Evolutionary conservation across 2,113 vertebrate genomes (phyloP).

Genomic region (Cyphomyrus plagiostoma): DNA sequence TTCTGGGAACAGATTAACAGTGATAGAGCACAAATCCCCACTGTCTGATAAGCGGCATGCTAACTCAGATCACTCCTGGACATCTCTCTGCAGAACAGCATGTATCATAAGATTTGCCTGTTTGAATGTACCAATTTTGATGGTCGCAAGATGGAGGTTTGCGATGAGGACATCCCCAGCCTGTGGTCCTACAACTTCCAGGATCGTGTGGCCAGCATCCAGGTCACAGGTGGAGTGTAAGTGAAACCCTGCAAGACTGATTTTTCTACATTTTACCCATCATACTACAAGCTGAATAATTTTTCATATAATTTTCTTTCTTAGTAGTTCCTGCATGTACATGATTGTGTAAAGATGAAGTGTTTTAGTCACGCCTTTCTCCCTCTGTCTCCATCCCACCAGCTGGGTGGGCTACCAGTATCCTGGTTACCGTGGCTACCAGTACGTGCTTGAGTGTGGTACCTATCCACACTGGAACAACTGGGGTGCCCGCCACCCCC

Average conservation of each 20-base stretch:
- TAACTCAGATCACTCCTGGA: neutral
- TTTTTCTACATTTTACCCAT: neutral
- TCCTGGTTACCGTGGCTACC: conserved; percentile 72
- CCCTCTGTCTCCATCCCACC: neutral
- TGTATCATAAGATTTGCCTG: conserved; percentile 72
- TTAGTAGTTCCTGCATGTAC: neutral
- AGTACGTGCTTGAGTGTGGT: conserved; percentile 67
- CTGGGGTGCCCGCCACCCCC: conserved; percentile 67
- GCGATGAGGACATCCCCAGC: conserved; percentile 73
- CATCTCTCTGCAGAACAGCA: conserved; percentile 50
- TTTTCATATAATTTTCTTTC: neutral
- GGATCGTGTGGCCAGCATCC: conserved; percentile 66
- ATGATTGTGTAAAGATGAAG: neutral
- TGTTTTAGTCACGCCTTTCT: neutral
- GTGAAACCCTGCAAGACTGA: conserved; percentile 27
- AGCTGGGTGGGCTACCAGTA: conserved; percentile 79
- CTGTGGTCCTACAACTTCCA: conserved; percentile 74
- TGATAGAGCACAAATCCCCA: neutral
- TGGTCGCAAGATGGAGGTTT: conserved; percentile 75
- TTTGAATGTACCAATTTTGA: conserved; percentile 66
- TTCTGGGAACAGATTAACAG: neutral
- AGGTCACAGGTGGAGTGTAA: conserved; percentile 73
- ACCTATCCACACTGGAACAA: conserved; percentile 72
- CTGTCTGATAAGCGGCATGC: neutral
- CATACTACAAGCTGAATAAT: neutral